phyloP scores from a whole-genome alignment of 2,888 invertebrate genomes.

The Parnassius orleans region DNA sequence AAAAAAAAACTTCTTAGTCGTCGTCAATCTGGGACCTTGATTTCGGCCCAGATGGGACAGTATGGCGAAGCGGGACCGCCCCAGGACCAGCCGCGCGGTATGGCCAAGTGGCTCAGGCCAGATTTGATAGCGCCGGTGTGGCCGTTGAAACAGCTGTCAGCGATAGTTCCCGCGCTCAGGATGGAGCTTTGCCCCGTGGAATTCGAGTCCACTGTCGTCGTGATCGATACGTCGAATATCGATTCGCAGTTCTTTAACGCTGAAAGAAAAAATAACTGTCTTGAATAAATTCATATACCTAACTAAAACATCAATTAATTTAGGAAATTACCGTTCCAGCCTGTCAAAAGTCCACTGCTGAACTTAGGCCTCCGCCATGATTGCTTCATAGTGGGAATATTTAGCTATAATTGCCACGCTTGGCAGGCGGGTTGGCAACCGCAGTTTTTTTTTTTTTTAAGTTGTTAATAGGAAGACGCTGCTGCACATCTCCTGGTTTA shows the following conservation, averaged over 20 bases:
- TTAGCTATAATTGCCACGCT: too few species aligned
- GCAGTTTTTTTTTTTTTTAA: too few species aligned
- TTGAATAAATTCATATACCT: too few species aligned
- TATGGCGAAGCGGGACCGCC: constrained; percentile 88
- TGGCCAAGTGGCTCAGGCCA: constrained; percentile 88
- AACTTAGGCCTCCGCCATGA: too few species aligned
- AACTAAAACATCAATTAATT: too few species aligned
- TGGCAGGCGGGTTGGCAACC: too few species aligned
- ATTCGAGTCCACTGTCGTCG: constrained; percentile 57
- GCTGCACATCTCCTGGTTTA: too few species aligned
- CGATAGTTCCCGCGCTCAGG: constrained; percentile 51
- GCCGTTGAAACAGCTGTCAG: constrained; percentile 70
- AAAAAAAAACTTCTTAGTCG: constrained; percentile 30
- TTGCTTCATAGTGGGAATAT: too few species aligned
- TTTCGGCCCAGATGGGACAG: constrained; percentile 89
- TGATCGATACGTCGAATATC: constrained; percentile 54
- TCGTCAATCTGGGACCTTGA: constrained; percentile 71
- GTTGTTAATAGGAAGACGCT: too few species aligned
- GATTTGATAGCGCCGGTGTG: constrained; percentile 83
- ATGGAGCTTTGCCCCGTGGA: constrained; percentile 55
- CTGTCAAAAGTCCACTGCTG: too few species aligned
- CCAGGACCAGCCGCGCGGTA: constrained; percentile 92
- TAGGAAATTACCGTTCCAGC: too few species aligned
- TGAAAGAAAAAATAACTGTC: constrained; percentile 40
- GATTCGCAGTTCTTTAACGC: constrained; percentile 58